A percentile compares a stretch with the other conserved stretches of the same genome.
These are phyloP conservation scores for Augiades crinisus DNA, from an alignment of 2,888 invertebrate species.

Conservation along the genomic window DNA sequence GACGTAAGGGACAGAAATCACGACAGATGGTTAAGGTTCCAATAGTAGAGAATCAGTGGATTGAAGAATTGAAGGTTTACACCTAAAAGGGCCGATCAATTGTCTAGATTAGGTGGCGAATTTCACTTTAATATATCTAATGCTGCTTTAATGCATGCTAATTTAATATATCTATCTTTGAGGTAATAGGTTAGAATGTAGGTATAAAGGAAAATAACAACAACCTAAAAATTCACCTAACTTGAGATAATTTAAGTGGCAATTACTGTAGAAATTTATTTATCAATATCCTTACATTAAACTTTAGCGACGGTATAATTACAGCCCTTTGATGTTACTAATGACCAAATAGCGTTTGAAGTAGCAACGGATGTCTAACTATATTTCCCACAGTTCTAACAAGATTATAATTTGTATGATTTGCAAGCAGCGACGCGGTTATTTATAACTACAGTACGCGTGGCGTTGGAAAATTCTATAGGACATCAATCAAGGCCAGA, in stretches of 20 bases:
- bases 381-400: background rate
- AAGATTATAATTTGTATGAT: slow-evolving; percentile 4
- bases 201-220: too few species aligned
- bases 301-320: background rate
- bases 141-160: too few species aligned
- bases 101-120: background rate
- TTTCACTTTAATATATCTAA: too few species aligned
- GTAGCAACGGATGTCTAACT: slow-evolving; percentile 1
- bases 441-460: background rate
- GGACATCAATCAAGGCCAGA: background rate
- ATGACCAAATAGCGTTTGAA: slow-evolving; percentile 2
- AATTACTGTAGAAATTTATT: too few species aligned
- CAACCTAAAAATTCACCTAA: too few species aligned
- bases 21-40: background rate
- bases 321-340: slow-evolving; percentile 8
- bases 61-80: background rate
- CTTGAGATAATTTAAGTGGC: too few species aligned
- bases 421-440: background rate
- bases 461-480: background rate
- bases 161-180: too few species aligned
- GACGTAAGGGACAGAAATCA: background rate
- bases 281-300: background rate
- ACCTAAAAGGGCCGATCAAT: background rate
- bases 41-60: background rate
- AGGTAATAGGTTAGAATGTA: too few species aligned